phyloP scores from a whole-genome alignment of 2,888 invertebrate genomes.

The Sinohyriopsis cumingii region DNA sequence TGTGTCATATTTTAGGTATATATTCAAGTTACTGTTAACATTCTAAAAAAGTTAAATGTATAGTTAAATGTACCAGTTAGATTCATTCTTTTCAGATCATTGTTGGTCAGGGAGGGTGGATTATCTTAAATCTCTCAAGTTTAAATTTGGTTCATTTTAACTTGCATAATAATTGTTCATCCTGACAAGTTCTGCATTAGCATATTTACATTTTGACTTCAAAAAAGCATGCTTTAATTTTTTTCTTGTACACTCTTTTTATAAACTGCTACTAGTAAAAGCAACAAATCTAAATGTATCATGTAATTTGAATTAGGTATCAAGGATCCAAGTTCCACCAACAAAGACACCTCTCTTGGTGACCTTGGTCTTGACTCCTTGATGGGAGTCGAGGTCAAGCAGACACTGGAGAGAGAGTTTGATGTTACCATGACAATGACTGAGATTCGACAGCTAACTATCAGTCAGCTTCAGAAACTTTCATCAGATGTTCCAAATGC shows the following conservation, averaged over 20 bases:
- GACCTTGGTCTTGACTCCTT: slow-evolving; percentile 98
- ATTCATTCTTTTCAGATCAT: no score
- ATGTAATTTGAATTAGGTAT: slow-evolving; percentile 77
- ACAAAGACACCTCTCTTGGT: slow-evolving; percentile 84
- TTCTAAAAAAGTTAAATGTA: neutral
- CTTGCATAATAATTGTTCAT: no score
- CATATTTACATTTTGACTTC: no score
- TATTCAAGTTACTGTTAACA: neutral
- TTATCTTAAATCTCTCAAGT: no score
- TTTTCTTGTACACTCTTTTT: no score
- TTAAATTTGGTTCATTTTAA: no score
- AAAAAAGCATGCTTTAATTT: no score
- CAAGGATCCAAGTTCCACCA: slow-evolving; percentile 87
- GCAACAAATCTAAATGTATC: neutral
- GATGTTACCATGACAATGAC: slow-evolving; percentile 92
- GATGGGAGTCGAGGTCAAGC: slow-evolving; percentile 99
- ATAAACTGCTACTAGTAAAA: no score
- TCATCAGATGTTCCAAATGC: slow-evolving; percentile 1
- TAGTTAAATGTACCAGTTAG: no score
- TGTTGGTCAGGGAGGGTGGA: no score
- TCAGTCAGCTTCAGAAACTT: slow-evolving; percentile 50
- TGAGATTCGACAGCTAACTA: slow-evolving; percentile 82
- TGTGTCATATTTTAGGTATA: slow-evolving; percentile 88
- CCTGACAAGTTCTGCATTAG: no score
- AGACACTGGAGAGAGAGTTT: slow-evolving; percentile 92